phyloP scores from a whole-genome alignment of 2,797 vertebrate species.

The Alosa sapidissima region DNA sequence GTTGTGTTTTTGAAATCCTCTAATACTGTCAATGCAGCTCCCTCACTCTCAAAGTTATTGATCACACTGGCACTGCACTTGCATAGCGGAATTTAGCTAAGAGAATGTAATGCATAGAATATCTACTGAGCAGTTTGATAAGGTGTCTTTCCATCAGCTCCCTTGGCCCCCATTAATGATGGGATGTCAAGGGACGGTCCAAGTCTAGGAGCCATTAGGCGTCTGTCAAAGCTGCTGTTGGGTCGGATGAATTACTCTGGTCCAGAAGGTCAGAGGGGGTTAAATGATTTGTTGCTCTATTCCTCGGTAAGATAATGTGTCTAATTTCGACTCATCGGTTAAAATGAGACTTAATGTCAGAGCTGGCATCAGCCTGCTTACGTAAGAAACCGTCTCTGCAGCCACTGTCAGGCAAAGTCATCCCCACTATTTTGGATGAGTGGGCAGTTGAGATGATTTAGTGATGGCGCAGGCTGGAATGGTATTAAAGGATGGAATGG shows the following conservation, averaged over 20 bases:
- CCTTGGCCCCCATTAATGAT: neutral
- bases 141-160: neutral
- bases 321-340: conserved; percentile 25
- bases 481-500: conserved; percentile 61
- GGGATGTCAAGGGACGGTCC: neutral
- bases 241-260: conserved; percentile 18
- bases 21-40: neutral
- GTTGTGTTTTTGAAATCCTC: neutral
- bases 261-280: conserved; percentile 21
- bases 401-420: conserved; percentile 11
- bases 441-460: conserved; percentile 42
- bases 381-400: neutral
- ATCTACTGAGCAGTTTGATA: conserved; percentile 5
- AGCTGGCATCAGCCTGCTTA: conserved; percentile 24
- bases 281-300: conserved; percentile 28
- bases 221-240: conserved; percentile 1
- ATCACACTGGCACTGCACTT: neutral
- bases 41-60: neutral
- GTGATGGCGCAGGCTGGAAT: conserved; percentile 30
- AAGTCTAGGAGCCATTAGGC: conserved; percentile 9
- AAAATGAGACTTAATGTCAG: conserved; percentile 13
- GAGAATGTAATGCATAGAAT: conserved; percentile 1
- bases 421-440: conserved; percentile 26
- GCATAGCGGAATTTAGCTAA: neutral
- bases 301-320: conserved; percentile 15